These are phyloP conservation scores for Oryzias melastigma DNA, from an alignment of 2,113 vertebrate species.

Conservation along the genomic window DNA sequence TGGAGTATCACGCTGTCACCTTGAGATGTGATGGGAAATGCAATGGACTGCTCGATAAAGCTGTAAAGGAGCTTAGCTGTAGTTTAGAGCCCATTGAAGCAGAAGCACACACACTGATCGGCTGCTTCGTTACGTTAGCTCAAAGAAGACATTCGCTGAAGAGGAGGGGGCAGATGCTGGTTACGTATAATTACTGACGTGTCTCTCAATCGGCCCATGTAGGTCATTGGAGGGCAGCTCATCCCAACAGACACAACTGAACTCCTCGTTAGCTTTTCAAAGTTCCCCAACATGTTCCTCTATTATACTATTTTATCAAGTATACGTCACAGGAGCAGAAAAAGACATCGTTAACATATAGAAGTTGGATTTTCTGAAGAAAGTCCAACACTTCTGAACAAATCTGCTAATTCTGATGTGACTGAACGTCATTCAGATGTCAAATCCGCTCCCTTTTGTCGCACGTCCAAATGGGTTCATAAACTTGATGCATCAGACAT, in stretches of 20 bases:
- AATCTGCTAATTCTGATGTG: too few species aligned
- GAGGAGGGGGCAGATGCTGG: constrained; percentile 39
- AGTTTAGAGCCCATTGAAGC: constrained; percentile 36
- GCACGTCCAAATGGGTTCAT: too few species aligned
- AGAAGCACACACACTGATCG: not conserved
- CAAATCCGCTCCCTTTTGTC: too few species aligned
- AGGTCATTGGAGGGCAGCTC: too few species aligned
- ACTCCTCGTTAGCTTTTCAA: not conserved
- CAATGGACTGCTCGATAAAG: constrained; percentile 61
- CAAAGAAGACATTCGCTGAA: constrained; percentile 37
- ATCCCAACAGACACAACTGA: not conserved
- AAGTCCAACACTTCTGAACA: too few species aligned
- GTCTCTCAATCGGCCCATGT: too few species aligned
- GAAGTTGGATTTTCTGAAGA: too few species aligned
- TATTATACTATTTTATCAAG: too few species aligned
- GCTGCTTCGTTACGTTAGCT: constrained; percentile 26
- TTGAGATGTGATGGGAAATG: constrained; percentile 61
- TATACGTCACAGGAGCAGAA: too few species aligned
- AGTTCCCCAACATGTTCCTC: not conserved
- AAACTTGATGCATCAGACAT: too few species aligned
- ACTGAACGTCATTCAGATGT: too few species aligned
- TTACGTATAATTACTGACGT: constrained; percentile 10
- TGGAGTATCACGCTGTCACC: constrained; percentile 53
- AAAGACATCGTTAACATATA: too few species aligned
- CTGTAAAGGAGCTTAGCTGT: constrained; percentile 59